Conservation (phyloP, 2,113 vertebrate genomes). For the Syngnathus scovelli region DNA sequence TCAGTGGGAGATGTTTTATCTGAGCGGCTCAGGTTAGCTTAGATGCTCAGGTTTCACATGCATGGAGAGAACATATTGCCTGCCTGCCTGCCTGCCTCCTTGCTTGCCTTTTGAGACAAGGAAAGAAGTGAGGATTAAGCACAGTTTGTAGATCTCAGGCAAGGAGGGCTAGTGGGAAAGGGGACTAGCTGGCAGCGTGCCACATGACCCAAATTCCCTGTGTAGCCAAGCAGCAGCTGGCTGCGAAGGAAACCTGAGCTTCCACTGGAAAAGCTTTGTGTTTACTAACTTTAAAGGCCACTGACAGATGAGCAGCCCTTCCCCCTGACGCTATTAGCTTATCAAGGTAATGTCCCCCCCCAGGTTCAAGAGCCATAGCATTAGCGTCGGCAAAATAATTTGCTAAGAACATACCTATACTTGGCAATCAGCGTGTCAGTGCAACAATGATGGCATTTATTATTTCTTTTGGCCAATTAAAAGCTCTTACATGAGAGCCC, state of each 20-base stretch:
- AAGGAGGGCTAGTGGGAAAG: conserved; percentile 6
- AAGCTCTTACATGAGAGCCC: neutral
- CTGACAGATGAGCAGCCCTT: neutral
- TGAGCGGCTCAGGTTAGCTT: neutral
- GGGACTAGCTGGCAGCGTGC: conserved; percentile 34
- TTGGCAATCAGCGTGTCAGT: neutral
- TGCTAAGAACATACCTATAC: neutral
- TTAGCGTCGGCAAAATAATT: neutral
- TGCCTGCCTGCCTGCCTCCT: neutral
- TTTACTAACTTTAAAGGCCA: conserved; percentile 5
- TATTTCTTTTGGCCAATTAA: neutral
- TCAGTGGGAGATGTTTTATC: neutral
- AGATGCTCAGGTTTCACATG: conserved; percentile 4
- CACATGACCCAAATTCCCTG: conserved; percentile 50
- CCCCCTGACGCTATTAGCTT: neutral
- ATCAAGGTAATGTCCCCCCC: neutral
- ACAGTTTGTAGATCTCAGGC: conserved; percentile 21
- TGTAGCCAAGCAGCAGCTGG: conserved; percentile 5
- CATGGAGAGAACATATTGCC: conserved; percentile 8
- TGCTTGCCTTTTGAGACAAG: conserved; percentile 8
- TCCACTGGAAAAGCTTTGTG: conserved; percentile 10
- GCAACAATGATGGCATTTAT: neutral
- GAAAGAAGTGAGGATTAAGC: neutral
- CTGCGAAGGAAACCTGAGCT: conserved; percentile 34
- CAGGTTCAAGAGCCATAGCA: neutral